Percentiles rank a stretch among this genome's conserved stretches.
These are phyloP conservation scores for Enteromius viviparus DNA, from an alignment of 2,797 vertebrate genomes.

Conservation along the genomic window DNA sequence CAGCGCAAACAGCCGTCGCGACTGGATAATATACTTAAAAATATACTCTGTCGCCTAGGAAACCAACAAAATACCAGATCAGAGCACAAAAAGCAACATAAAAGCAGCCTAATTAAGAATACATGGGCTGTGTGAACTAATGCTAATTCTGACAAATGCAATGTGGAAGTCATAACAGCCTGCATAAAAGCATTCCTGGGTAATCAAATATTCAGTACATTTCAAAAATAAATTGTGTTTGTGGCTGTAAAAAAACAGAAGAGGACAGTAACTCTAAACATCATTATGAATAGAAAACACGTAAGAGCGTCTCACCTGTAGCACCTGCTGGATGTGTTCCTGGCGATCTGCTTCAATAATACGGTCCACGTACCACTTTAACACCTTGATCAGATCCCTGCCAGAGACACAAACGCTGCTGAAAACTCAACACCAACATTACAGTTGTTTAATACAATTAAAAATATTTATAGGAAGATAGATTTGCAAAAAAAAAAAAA, in stretches of 20 bases:
- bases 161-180: constrained; percentile 57
- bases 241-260: constrained; percentile 50
- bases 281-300: background rate
- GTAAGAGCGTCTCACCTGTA: constrained; percentile 83
- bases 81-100: constrained; percentile 8
- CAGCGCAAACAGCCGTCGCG: constrained; percentile 91
- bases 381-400: constrained; percentile 97
- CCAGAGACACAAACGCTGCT: background rate
- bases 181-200: background rate
- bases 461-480: background rate
- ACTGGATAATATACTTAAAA: constrained; percentile 98
- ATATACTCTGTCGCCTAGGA: constrained; percentile 96
- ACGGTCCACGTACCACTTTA: constrained; percentile 99
- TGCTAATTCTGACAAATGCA: constrained; percentile 11
- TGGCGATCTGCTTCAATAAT: constrained; percentile 95
- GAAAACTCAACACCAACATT: background rate
- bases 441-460: background rate
- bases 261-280: constrained; percentile 9
- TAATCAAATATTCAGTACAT: constrained; percentile 1
- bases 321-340: constrained; percentile 95
- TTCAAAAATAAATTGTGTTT: background rate
- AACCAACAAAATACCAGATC: constrained; percentile 46
- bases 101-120: constrained; percentile 17
- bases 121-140: constrained; percentile 62
- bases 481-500: too few species aligned